Evolutionary conservation across 2,113 vertebrate species (phyloP), one percentile per base, ranked within the genome.

Genomic region (Ceyx cyanopectus): DNA sequence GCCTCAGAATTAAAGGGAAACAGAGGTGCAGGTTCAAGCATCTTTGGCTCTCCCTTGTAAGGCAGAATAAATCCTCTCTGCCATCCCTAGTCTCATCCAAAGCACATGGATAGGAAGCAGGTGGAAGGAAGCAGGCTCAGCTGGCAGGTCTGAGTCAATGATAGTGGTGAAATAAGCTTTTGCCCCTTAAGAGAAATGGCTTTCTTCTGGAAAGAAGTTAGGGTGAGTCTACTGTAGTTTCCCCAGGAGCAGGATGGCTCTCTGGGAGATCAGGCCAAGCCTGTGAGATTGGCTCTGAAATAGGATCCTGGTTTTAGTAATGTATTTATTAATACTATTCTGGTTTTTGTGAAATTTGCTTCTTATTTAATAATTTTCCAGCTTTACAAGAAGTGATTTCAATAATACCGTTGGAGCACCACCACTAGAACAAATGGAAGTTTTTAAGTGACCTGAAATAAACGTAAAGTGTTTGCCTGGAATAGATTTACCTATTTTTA

Each of bases 131-230:
- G 10, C 14, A 43, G 27, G 5, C 1, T 40, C 62, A 63, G 57
- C 16, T 22, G n/a, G 2, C 3, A 37, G 21, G 37, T 11, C 6
- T 40, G 24, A 24, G 23, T 18, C 45, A 70, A 6, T 11, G 14
- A 6, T 0, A 0, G 3, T 75, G 17, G 7, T 85, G 54, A 72
- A 90, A 32, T 1, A 13, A 48, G 5, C 8, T 14, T 74, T 81
- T 87, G 20, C 4, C 7, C 7, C 57, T 75, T 19, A 24, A 50
- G 30, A 67, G 8, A 56, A 63, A 41, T 56, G 21, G 11, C 5
- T 51, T 72, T 12, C 22, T 46, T 51, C 40, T 82, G 53, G 26
- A 27, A 76, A 18, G 22, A 70, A 45, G 9, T 40, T 66, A 15
- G 5, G 30, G 29, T 43, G 32, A 50, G 15, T 43, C 32, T 51